Evolutionary conservation across 1,140 invertebrate genomes (phyloP).

Genomic region (Lethocerus indicus): DNA sequence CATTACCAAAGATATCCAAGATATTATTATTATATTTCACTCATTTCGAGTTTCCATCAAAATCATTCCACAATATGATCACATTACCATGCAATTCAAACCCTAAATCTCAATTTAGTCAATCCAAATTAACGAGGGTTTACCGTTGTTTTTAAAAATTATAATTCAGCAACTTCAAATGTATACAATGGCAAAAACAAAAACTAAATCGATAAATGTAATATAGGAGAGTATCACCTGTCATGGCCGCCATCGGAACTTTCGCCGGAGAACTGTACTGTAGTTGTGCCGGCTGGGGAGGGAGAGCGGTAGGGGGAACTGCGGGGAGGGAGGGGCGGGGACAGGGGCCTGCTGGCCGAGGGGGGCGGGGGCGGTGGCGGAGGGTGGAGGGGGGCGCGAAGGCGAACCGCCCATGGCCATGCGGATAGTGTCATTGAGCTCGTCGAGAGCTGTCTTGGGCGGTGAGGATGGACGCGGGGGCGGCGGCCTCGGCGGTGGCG

Average conservation of each 20-base stretch:
- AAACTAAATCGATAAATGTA: too few relatives aligned
- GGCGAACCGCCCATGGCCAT: slow-evolving; percentile 47
- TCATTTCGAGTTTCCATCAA: too few relatives aligned
- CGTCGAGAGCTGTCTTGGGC: slow-evolving; percentile 45
- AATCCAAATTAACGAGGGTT: too few relatives aligned
- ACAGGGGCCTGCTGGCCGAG: slow-evolving; percentile 15
- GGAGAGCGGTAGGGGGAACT: slow-evolving; percentile 37
- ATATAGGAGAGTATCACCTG: slow-evolving; percentile 5
- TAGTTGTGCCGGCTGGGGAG: slow-evolving; percentile 2
- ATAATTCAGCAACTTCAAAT: too few relatives aligned
- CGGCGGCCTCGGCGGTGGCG: slow-evolving; percentile 31
- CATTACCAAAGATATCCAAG: too few relatives aligned
- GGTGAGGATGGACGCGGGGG: slow-evolving; percentile 22
- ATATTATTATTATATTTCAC: too few relatives aligned
- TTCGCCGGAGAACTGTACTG: slow-evolving; percentile 8
- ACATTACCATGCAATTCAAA: too few relatives aligned
- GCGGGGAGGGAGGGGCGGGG: slow-evolving; percentile 22
- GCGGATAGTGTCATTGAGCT: slow-evolving; percentile 48
- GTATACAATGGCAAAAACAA: too few relatives aligned
- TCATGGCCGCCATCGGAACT: slow-evolving; percentile 11
- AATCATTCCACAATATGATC: too few relatives aligned
- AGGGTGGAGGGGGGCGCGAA: slow-evolving; percentile 12
- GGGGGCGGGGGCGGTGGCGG: slow-evolving; percentile 3
- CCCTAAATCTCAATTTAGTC: too few relatives aligned
- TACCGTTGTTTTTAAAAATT: too few relatives aligned